phyloP scores from a whole-genome alignment of 2,797 vertebrate species.

The Zenarchopterus dispar region DNA sequence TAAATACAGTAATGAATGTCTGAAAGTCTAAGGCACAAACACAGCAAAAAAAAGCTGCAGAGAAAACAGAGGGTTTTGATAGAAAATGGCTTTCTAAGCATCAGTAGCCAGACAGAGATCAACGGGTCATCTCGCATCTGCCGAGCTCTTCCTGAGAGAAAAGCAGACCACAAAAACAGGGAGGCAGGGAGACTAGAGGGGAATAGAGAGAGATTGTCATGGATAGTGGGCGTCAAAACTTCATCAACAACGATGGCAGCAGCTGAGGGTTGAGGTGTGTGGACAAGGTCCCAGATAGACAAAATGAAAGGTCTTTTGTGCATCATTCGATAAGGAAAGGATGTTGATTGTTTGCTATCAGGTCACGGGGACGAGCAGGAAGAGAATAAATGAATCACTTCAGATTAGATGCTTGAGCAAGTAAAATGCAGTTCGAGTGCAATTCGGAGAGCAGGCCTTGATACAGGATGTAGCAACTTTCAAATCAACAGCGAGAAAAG shows the following conservation, averaged over 20 bases:
- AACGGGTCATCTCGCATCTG: slow-evolving; percentile 79
- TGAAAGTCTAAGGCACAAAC: background rate
- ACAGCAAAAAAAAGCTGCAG: background rate
- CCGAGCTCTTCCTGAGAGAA: slow-evolving; percentile 69
- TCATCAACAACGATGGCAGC: slow-evolving; percentile 41
- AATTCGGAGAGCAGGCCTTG: background rate
- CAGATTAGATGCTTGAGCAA: slow-evolving; percentile 14
- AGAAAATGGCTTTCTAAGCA: slow-evolving; percentile 54
- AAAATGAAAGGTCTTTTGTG: slow-evolving; percentile 27
- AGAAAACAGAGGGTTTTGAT: slow-evolving; percentile 10
- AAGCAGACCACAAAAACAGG: slow-evolving; percentile 42
- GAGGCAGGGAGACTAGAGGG: slow-evolving; percentile 29
- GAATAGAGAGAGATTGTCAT: slow-evolving; percentile 32
- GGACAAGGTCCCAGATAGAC: slow-evolving; percentile 15
- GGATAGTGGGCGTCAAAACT: slow-evolving; percentile 32
- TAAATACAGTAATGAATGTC: background rate
- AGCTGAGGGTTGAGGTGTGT: slow-evolving; percentile 26
- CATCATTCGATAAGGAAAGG: slow-evolving; percentile 47
- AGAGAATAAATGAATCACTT: slow-evolving; percentile 27
- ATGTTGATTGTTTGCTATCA: slow-evolving; percentile 44
- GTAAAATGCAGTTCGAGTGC: background rate
- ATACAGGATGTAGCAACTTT: slow-evolving; percentile 32
- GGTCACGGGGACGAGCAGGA: slow-evolving; percentile 33
- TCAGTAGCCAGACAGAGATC: slow-evolving; percentile 64
- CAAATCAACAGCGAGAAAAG: background rate